Percentiles rank a stretch among this genome's conserved stretches.
These are phyloP conservation scores for Urosaurus nigricauda DNA, from an alignment of 2,797 vertebrate genomes.

Conservation along the genomic window DNA sequence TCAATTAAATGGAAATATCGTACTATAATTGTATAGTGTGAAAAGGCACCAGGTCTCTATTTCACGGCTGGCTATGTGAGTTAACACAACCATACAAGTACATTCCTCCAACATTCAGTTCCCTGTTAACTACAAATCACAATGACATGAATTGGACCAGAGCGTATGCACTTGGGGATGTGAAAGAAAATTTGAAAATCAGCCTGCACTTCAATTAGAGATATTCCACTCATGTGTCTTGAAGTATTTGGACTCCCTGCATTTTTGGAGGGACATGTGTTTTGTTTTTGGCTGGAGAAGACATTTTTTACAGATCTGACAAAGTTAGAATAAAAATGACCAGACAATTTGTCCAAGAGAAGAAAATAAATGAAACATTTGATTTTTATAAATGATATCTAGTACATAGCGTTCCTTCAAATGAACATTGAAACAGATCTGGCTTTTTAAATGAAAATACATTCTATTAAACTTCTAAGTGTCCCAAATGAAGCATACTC, in stretches of 20 bases:
- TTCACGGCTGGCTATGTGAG: neutral
- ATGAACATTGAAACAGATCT: neutral
- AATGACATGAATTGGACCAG: constrained; percentile 21
- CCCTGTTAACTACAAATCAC: constrained; percentile 28
- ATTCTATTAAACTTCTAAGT: neutral
- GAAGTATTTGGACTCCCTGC: constrained; percentile 33
- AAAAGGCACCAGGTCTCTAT: neutral
- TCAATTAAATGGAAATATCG: no score
- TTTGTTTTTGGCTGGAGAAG: constrained; percentile 35
- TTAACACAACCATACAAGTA: constrained; percentile 3
- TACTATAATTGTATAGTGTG: no score
- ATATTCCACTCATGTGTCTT: constrained; percentile 15
- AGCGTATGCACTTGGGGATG: constrained; percentile 33
- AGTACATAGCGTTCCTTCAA: neutral
- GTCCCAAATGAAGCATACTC: neutral
- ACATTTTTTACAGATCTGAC: constrained; percentile 24
- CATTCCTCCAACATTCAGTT: neutral
- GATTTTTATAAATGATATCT: constrained; percentile 11
- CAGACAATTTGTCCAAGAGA: constrained; percentile 34
- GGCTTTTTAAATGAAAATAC: neutral
- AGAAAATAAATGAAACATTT: constrained; percentile 37
- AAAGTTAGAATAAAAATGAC: constrained; percentile 35
- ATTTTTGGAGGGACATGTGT: constrained; percentile 45
- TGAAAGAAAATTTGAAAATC: constrained; percentile 44
- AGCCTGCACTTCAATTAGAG: constrained; percentile 42